Conservation (phyloP, 1,140 invertebrate genomes). For the Limonius californicus region DNA sequence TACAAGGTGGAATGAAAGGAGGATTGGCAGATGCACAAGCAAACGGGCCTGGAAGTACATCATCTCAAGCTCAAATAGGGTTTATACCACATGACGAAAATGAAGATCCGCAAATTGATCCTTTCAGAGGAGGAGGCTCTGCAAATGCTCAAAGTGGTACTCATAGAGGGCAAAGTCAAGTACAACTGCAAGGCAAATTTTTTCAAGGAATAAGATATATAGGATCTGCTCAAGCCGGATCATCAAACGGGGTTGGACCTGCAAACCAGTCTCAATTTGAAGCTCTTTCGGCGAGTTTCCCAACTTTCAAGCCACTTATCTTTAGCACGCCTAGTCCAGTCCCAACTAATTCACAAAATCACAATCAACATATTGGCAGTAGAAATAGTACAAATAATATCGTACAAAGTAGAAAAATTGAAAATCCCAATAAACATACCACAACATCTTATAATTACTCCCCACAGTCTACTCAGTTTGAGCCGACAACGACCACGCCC, state of each 20-base stretch:
- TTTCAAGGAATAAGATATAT: constrained; percentile 74
- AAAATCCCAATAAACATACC: neutral
- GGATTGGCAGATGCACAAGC: constrained; percentile 81
- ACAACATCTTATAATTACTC: neutral
- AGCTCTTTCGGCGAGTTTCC: neutral
- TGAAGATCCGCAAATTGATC: constrained; percentile 48
- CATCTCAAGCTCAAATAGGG: constrained; percentile 80
- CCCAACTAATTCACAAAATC: neutral
- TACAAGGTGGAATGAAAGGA: constrained; percentile 72
- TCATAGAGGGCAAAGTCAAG: constrained; percentile 70
- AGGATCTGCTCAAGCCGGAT: constrained; percentile 75
- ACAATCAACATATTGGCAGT: neutral
- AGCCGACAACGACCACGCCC: neutral
- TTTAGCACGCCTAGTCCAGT: neutral
- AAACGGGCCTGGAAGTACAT: constrained; percentile 74
- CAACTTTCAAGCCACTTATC: constrained; percentile 30
- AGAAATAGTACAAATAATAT: neutral
- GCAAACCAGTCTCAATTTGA: constrained; percentile 43
- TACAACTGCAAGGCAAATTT: constrained; percentile 72
- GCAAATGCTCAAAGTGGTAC: constrained; percentile 72
- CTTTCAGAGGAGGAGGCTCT: constrained; percentile 69
- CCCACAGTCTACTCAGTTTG: too few species aligned
- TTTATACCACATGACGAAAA: constrained; percentile 67
- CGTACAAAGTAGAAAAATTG: neutral
- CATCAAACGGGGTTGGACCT: constrained; percentile 54